Evolutionary conservation across 2,113 vertebrate genomes (phyloP), one percentile per base, ranked within the genome.

Genomic region (Takifugu flavidus): DNA sequence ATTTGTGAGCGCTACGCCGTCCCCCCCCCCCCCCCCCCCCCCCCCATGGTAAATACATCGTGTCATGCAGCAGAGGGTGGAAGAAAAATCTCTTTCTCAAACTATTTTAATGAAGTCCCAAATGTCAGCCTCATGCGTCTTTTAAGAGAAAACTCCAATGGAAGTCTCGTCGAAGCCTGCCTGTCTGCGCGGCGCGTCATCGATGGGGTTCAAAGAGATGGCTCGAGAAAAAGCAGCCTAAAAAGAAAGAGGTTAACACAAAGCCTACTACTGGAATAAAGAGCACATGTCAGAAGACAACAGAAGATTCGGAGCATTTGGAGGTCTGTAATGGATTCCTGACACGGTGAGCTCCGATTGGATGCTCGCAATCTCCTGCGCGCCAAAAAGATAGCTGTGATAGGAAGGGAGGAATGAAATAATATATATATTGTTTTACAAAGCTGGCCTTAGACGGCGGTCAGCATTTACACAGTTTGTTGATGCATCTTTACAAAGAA

Each of bases 91-190:
- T 56, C 81, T 39, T 11, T 86, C 84, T 82, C 82, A 78, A 85
- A 79, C 72, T 67, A 64, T 87, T 89, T 89, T 90, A 91, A 90
- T 89, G 88, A 91, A 89, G 85, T 90, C 88, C 90, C 88, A 85
- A 83, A 87, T 83, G 88, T 82, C 86, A 77, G 77, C 72, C 75
- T 81, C 70, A 54, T 69, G 62, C 53, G 74, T 83, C 67, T 83
- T 80, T 87, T 78, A 78, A 85, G 62, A 78, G 69, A 56, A 66
- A 82, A 83, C 70, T 70, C 60, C 25, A 28, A 80, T 67, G 74
- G 15, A 82, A 72, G 47, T 70, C 65, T 63, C 68, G 63, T 26
- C 74, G 73, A 80, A 79, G 79, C 45, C 54, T 14, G 56, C 56
- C 75, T 72, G 69, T 82, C 85, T 75, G 13, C 83, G 75, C 59